Conservation (phyloP, 1,140 invertebrate genomes). For the Drosophila ananassae region DNA sequence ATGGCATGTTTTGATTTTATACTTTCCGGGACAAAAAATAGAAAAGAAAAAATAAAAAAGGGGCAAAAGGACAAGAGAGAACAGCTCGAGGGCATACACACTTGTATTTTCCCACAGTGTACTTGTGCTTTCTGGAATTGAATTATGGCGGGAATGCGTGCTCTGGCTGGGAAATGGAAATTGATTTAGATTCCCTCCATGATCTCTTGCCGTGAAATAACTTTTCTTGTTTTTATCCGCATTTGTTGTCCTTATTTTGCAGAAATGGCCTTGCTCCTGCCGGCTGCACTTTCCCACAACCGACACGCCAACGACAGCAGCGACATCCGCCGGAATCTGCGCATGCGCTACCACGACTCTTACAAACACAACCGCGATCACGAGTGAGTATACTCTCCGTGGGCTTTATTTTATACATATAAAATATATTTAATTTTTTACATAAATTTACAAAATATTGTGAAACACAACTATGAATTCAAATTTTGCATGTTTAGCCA, state of each 20-base stretch:
- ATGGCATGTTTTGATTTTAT: conserved; percentile 74
- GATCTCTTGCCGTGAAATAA: too few relatives aligned
- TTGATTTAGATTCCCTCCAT: neutral
- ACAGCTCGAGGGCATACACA: conserved; percentile 19
- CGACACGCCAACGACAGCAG: conserved; percentile 89
- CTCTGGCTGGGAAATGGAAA: neutral
- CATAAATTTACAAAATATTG: too few relatives aligned
- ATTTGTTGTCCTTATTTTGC: conserved; percentile 74
- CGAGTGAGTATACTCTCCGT: conserved; percentile 88
- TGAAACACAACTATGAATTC: too few relatives aligned
- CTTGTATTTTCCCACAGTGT: conserved; percentile 4
- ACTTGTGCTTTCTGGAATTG: conserved; percentile 1
- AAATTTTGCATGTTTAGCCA: too few relatives aligned
- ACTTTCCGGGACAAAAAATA: conserved; percentile 15
- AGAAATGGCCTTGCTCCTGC: conserved; percentile 93
- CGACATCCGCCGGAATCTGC: conserved; percentile 90
- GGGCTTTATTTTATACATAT: neutral
- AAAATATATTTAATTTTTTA: too few relatives aligned
- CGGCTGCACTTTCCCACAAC: conserved; percentile 88
- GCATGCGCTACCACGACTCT: conserved; percentile 89
- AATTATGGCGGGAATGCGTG: conserved; percentile 37
- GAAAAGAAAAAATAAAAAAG: neutral
- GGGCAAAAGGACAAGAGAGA: conserved; percentile 17
- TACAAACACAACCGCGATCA: conserved; percentile 90
- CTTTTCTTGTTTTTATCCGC: too few relatives aligned